Evolutionary conservation across 1,140 invertebrate species (phyloP).

Genomic region (Diploscapter pachys): DNA sequence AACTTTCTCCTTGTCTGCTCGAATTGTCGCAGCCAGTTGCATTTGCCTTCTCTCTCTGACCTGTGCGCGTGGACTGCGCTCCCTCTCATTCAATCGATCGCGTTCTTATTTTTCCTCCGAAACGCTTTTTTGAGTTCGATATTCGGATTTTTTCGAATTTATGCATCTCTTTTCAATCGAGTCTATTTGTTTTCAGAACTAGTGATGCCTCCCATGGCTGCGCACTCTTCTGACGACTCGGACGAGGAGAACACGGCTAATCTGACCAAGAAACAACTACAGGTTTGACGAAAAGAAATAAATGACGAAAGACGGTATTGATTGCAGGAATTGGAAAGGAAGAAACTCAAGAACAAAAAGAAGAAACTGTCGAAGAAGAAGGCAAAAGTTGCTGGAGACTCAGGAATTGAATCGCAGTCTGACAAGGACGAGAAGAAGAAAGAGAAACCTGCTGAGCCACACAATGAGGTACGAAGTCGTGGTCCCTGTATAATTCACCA

Average conservation of each 20-base stretch:
- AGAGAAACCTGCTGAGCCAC: background rate
- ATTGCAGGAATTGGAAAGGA: slow-evolving; percentile 52
- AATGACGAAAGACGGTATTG: background rate
- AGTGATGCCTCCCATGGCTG: too few species aligned
- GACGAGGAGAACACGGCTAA: slow-evolving; percentile 10
- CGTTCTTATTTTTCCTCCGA: too few species aligned
- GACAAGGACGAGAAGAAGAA: slow-evolving; percentile 15
- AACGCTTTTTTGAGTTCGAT: too few species aligned
- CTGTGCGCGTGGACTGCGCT: too few species aligned
- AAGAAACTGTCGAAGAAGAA: slow-evolving; percentile 56
- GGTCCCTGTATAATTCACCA: background rate
- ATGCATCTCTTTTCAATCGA: too few species aligned
- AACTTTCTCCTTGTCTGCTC: too few species aligned
- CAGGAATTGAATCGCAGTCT: background rate
- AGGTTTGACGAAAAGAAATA: background rate
- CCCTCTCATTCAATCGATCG: too few species aligned
- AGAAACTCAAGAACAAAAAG: slow-evolving; percentile 54
- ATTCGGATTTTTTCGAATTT: too few species aligned
- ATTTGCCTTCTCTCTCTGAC: too few species aligned
- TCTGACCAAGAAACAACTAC: slow-evolving; percentile 22
- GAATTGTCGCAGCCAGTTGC: too few species aligned
- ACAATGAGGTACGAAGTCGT: slow-evolving; percentile 36
- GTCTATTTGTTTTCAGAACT: too few species aligned
- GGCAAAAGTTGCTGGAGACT: slow-evolving; percentile 16
- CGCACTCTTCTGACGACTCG: background rate